Base-by-base conservation (phyloP, 2,113 vertebrate genomes). In the Syrrhaptes paradoxus region DNA sequence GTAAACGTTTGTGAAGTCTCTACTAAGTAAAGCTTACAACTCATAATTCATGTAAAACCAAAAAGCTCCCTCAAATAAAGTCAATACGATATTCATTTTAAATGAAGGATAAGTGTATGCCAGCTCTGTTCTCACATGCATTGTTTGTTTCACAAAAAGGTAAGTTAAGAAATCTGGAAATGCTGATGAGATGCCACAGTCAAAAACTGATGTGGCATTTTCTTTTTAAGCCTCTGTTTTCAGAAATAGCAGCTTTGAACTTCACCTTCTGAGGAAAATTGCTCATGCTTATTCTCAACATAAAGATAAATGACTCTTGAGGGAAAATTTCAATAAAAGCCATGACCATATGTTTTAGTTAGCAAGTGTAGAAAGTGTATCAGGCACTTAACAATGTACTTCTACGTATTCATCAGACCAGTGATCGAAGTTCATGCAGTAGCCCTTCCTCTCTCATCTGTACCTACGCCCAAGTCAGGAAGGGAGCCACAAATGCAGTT, bases 201-300 rank as follows among this genome's bases (percentile, higher is more conserved):
- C 73, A 89, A 87, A 87, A 92, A 91, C 48, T 62, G 49, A 93
- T 48, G 48, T 57, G 82, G 57, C 80, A 84, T 81, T 96, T 95
- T 90, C 74, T 59, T 95, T 90, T 75, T 75, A 77, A 94, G 54
- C 26, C 48, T 63, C 45, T 61, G 21, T 75, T 93, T 93, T 86
- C 90, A 94, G 73, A 93, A 79, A 66, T 2, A 89, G 85, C 67
- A 93, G 49, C 63, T 95, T 87, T 95, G 94, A 94, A 95, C 88
- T 92, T 95, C 85, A 91, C 72, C 52, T 97, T 94, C 87, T 80
- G 75, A 59, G 59, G 26, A 38, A 92, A 85, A 85, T 52, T 67
- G 82, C 45, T 92, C 77, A n/a, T 84, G 59, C 48, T 95, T 83
- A 68, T 89, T 92, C 66, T 83, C 87, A 74, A 43, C n/a, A 57